Evolutionary conservation across 64 coral and sea anemone species (phyloP), one percentile per base, ranked within the genome.

Genomic region (Stylophora pistillata): DNA sequence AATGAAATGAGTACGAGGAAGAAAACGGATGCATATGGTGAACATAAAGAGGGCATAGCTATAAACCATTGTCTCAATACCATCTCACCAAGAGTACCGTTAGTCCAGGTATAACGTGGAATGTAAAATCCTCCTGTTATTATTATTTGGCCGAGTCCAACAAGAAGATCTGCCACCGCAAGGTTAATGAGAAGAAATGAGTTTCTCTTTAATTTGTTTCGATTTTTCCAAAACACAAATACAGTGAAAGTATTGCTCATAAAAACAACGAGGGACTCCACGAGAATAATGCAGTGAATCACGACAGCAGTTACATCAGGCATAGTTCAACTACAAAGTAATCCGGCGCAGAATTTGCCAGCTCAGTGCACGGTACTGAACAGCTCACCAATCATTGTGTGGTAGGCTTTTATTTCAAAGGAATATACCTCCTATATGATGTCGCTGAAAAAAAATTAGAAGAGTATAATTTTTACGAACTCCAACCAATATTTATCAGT

Each of bases 181-280:
- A 74, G 41, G 72, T 74, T 74, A 16, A 74, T 74, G 21, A 74
- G 72, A 18, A 74, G 72, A 74, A 74, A 47, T 17, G 72, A 74
- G 15, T 12, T 41, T 37, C 72, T 30, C 72, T 74, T 74, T 2
- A 74, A 17, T 74, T 29, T 74, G 72, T 74, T 33, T 16, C 32
- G 32, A 3, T 33, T 12, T 7, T 34, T 34, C 72, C 72, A 70
- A 70, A 70, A 70, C 14, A 70, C 65, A 23, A 20, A 70, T 3
- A 41, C 37, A 6, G 37, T 41, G 6, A 70, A 70, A 70, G 27
- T 4, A 70, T 72, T 72, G 25, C 27, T 27, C 6, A 30, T 5
- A 31, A 72, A 30, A 32, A 72, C 12, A 29, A 30, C 12, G 15
- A 73, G 17, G 17, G 58, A 59, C 12, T 59, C 58, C 2, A 59